A percentile compares a stretch with the other conserved stretches of the same genome.
These are phyloP conservation scores for Acestrorhynchus altus DNA, from an alignment of 2,797 vertebrate genomes.

Conservation along the genomic window DNA sequence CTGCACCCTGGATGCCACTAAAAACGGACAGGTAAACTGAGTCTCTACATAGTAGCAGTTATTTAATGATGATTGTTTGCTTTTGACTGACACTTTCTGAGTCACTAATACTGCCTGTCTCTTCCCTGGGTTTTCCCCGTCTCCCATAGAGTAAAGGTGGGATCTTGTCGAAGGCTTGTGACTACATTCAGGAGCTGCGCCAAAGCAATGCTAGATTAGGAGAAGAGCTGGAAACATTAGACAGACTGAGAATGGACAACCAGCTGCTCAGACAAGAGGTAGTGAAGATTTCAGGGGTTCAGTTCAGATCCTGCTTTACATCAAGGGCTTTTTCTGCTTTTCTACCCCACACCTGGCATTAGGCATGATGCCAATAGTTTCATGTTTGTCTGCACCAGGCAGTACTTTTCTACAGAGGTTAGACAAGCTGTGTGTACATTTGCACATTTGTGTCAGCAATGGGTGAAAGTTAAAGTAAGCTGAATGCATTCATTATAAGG, in stretches of 20 bases:
- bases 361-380: no score
- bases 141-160: conserved; percentile 89
- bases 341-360: no score
- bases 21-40: conserved; percentile 87
- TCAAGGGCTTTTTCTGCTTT: no score
- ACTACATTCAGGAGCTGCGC: conserved; percentile 94
- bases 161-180: conserved; percentile 94
- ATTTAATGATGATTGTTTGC: background rate
- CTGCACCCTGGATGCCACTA: conserved; percentile 90
- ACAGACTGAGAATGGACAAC: conserved; percentile 90
- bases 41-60: background rate
- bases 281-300: no score
- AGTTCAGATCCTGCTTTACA: no score
- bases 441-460: no score
- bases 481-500: no score
- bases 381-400: no score
- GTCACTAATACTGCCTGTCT: background rate
- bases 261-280: conserved; percentile 92
- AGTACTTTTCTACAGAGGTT: no score
- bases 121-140: background rate
- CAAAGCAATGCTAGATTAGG: conserved; percentile 89
- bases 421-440: no score
- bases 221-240: conserved; percentile 84
- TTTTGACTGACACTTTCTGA: background rate
- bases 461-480: no score